Base-by-base conservation (phyloP, 2,113 vertebrate genomes). In the Caranx melampygus region DNA sequence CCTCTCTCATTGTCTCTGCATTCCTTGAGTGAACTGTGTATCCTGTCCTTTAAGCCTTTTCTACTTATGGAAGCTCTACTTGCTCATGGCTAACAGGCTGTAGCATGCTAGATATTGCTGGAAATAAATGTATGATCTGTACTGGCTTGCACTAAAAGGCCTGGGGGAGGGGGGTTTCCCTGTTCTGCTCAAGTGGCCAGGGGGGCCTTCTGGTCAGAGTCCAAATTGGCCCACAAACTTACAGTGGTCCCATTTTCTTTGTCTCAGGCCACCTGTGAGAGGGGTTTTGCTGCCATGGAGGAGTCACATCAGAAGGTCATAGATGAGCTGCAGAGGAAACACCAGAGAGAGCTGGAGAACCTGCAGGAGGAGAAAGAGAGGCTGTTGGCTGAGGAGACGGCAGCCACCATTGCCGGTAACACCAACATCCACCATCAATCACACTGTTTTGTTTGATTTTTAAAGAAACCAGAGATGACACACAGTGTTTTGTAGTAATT, bases 261-360 rank as follows among this genome's bases (percentile, higher is more conserved):
- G 20, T 80, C 60, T 12, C 52, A 96, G 95, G 95, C 94, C 62
- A 96, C 95, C 8, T 96, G 95, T 57, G 95, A 96, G 88, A 72
- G 95, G 77, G 95, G 95, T 44, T 95, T 96, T 10, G 89, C 94
- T 3, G 93, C 95, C 35, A 96, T 96, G 95, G 95, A 96, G 86
- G 95, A 95, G 77, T 96, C 95, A 37, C 95, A 96, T 75, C 95
- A 96, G 89, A 95, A 94, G 78, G 95, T 95, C 40, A 91, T 96
- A 1, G 95, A 96, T 10, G 95, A 96, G 83, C 93, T 96, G 78
- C 95, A 95, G 87, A 93, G 92, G 73, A 95, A 96, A 87, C 93
- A 96, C 89, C 95, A 96, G 92, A 91, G 95, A 68, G 95, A 96
- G 90, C 90, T 96, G 83, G 95, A 95, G 88, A 95, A 95, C 83